Percentiles rank a stretch among this genome's conserved stretches.
phyloP scores from a whole-genome alignment of 2,797 vertebrate genomes.

The Enteromius treurensis region DNA sequence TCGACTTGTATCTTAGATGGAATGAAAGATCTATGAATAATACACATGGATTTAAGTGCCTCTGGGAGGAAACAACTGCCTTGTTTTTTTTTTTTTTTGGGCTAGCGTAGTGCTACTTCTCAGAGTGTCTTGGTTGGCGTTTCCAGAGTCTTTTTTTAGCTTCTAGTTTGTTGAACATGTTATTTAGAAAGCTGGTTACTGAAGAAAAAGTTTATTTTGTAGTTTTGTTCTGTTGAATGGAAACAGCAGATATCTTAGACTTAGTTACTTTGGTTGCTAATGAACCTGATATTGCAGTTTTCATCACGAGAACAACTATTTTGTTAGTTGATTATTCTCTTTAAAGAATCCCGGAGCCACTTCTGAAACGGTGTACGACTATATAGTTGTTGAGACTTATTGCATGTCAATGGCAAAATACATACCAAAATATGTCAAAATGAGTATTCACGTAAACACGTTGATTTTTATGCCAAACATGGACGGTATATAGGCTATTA shows the following conservation, averaged over 20 bases:
- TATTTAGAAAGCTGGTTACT: neutral
- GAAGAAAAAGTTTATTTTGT: neutral
- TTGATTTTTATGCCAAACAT: neutral
- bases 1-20: neutral
- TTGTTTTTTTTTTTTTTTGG: slow-evolving; percentile 58
- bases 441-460: too few relatives aligned
- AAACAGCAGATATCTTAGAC: neutral
- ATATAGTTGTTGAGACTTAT: too few relatives aligned
- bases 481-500: neutral
- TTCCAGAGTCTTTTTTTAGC: neutral
- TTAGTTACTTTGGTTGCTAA: neutral
- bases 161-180: neutral
- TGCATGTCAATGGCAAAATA: too few relatives aligned
- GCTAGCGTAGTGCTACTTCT: slow-evolving; percentile 41
- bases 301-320: neutral
- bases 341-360: neutral
- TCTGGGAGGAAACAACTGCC: slow-evolving; percentile 61
- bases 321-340: neutral
- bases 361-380: too few relatives aligned
- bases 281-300: neutral
- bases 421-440: too few relatives aligned
- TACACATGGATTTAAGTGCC: slow-evolving; percentile 62
- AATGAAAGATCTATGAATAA: slow-evolving; percentile 67
- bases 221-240: neutral
- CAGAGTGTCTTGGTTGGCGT: neutral